A percentile compares a stretch with the other conserved stretches of the same genome.
phyloP scores from a whole-genome alignment of 2,888 invertebrate genomes.

The Pteria penguin region DNA sequence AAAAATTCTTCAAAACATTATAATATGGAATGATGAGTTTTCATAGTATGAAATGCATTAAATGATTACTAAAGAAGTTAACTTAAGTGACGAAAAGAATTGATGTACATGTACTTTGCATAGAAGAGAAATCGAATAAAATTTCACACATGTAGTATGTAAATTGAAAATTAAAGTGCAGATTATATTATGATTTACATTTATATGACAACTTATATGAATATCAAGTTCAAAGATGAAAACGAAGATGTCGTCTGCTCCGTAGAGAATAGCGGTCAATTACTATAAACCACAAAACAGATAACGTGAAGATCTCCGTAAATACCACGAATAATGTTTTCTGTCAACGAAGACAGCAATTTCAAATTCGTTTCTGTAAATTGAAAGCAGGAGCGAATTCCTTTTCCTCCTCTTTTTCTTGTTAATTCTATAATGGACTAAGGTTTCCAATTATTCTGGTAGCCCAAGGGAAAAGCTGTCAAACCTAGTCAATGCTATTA shows the following conservation, averaged over 20 bases:
- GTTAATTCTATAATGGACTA: slow-evolving; percentile 30
- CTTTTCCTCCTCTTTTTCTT: slow-evolving; percentile 10
- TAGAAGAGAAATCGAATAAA: too few species aligned
- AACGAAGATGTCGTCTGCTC: neutral
- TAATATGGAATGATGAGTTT: too few species aligned
- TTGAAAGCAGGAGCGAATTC: neutral
- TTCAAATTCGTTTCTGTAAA: neutral
- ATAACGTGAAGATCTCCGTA: neutral
- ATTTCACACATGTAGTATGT: too few species aligned
- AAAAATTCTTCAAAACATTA: too few species aligned
- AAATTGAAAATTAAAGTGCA: too few species aligned
- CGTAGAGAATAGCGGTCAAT: neutral
- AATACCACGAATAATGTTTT: neutral
- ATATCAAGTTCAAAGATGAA: neutral
- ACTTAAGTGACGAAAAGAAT: too few species aligned
- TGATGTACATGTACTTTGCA: too few species aligned
- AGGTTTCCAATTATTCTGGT: slow-evolving; percentile 45
- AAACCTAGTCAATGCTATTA: slow-evolving; percentile 13
- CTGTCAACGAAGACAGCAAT: neutral
- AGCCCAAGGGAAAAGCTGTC: slow-evolving; percentile 37
- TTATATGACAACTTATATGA: neutral
- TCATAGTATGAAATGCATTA: too few species aligned
- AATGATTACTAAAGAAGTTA: too few species aligned
- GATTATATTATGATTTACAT: too few species aligned
- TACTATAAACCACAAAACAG: neutral